Evolutionary conservation across 64 coral and sea anemone species (phyloP), one percentile per base, ranked within the genome.

Genomic region (Pocillopora verrucosa): DNA sequence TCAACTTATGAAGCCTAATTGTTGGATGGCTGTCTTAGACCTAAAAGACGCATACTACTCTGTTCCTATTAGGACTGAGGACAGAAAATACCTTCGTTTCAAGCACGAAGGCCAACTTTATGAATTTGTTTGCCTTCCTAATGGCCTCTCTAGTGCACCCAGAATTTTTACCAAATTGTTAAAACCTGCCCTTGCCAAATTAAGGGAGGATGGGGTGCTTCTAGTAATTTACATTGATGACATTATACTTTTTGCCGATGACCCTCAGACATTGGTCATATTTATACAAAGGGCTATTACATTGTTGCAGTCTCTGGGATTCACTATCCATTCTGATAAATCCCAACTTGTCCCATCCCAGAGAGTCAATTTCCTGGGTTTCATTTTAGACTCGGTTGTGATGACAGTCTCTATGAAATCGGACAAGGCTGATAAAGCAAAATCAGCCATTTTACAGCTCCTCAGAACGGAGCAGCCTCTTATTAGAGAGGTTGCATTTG

Each of bases 1-100:
- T 13, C 78, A 86, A 65, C 37, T 86, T 15, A 35, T 93, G 60
- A 76, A 88, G 58, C 45, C 80, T 68, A 58, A 79, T 63, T 89
- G 72, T 30, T 89, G 72, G 58, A 94, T 79, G 78, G 92, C 78
- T 59, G 58, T 69, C 14, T 17, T 93, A 20, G 87, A 84, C 75
- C 34, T 93, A 45, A 92, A 92, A 25, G 90, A 92, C 60, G 90
- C 74, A 51, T 92, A 92, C 56, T 92, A 92, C 64, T 92, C 78
- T 59, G 77, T 93, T 24, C 34, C 86, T 24, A 68, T 85, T 60
- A 17, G 19, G 14, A 35, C 9, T 11, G 26, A 89, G 36, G 19
- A 93, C 16, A 76, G 84, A 89, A 89, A 84, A 56, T 89, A 61
- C 60, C 80, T 89, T 12, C 35, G 64, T 56, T 94, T 94, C 76